Base-by-base conservation (phyloP, 2,888 invertebrate species). In the Limnephilus marmoratus region DNA sequence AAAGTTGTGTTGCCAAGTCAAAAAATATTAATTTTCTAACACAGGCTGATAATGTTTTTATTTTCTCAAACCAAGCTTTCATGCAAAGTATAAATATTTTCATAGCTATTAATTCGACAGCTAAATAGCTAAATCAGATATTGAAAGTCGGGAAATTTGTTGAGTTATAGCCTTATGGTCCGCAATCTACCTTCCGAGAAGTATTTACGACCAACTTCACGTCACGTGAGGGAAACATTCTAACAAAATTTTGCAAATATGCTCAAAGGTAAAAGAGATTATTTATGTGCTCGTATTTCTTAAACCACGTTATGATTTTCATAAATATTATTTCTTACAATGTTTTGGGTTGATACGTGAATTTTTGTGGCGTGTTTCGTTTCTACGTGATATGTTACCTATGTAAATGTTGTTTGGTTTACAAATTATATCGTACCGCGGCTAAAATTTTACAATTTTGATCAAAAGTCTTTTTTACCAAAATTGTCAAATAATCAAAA, bases 51-150 rank as follows among this genome's bases (percentile, higher is more conserved):
- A 41, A 49, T 15, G 15, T 49, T 34, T 4, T 83, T 37, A 37
- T 83, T 83, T 41, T 18, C 18, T 5, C 83, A 3, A 12, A 83
- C 18, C 37, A 34, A 15, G 37, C 24, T 24, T 41, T 24, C 37
- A 18, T 34, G 83, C 18, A 15, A 37, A 86, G 9, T 34, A 34
- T 29, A 45, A 45, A 45, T 45, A 45, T 45, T 15, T 45, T 29
- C 12, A 3, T n/a, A 45, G n/a, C 45, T 49, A 41, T 45, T n/a
- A 29, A 88, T 34, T 18, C 68, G 88, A 88, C 88, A 88, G 88
- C 24, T 88, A 88, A 88, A 88, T 88, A 24, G 88, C 68, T 15
- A 88, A 68, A 88, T 88, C 88, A 80, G 88, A 88, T 80, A 88
- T 88, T 88, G 88, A 88, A 68, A 68, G 37, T 31, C 29, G 45